Percentiles rank a stretch among this genome's conserved stretches.
Conservation (phyloP, 2,113 vertebrate species). For the Carettochelys insculpta region DNA sequence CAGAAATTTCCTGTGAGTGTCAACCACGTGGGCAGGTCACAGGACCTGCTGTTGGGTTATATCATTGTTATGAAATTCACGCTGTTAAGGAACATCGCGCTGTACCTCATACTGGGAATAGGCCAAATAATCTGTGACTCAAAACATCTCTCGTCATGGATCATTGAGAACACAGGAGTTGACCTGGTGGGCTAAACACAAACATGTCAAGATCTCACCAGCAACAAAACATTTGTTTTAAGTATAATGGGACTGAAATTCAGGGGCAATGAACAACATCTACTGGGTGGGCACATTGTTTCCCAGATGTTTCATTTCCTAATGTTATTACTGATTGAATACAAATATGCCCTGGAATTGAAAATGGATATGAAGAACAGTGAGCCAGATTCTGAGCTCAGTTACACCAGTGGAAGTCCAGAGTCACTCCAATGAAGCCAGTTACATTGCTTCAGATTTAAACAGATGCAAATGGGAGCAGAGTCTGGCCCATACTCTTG, state of each 20-base stretch:
- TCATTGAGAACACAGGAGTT: slow-evolving; percentile 49
- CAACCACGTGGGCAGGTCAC: slow-evolving; percentile 34
- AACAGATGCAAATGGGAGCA: not conserved
- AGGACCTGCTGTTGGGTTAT: slow-evolving; percentile 70
- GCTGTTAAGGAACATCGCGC: slow-evolving; percentile 64
- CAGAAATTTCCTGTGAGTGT: slow-evolving; percentile 40
- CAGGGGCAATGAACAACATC: slow-evolving; percentile 37
- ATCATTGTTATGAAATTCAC: slow-evolving; percentile 66
- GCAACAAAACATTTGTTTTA: slow-evolving; percentile 66
- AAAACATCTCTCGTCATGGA: slow-evolving; percentile 65
- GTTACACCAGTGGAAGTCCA: not conserved
- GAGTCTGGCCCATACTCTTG: not conserved
- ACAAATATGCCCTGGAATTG: not conserved
- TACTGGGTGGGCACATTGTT: slow-evolving; percentile 3
- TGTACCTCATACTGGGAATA: slow-evolving; percentile 67
- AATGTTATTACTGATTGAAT: slow-evolving; percentile 25
- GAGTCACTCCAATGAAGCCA: not conserved
- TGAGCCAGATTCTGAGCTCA: not conserved
- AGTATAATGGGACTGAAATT: slow-evolving; percentile 51
- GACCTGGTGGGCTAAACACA: slow-evolving; percentile 53
- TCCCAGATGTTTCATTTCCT: slow-evolving; percentile 56
- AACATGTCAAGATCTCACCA: slow-evolving; percentile 61
- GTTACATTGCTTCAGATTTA: not conserved
- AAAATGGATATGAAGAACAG: slow-evolving; percentile 26
- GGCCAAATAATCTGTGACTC: slow-evolving; percentile 70